Evolutionary conservation across 2,888 invertebrate species (phyloP).

Genomic region (Dexiosoma caninum): DNA sequence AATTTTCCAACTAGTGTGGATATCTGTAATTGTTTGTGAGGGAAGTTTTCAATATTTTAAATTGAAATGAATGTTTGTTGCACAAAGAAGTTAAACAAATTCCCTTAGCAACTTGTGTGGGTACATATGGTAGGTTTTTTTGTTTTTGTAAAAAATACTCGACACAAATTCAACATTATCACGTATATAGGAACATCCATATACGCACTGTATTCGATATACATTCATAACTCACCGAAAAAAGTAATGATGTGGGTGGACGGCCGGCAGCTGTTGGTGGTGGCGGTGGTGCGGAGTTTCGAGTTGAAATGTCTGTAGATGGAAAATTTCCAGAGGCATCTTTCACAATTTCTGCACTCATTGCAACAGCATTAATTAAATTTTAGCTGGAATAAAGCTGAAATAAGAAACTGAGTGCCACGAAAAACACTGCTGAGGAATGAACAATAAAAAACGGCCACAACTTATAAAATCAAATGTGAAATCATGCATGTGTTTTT

Average conservation of each 20-base stretch:
- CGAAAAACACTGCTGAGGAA: constrained; percentile 2
- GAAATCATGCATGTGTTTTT: too few relatives aligned
- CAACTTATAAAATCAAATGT: too few relatives aligned
- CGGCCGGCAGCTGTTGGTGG: constrained; percentile 73
- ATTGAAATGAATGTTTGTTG: constrained; percentile 28
- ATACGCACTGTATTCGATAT: constrained; percentile 2
- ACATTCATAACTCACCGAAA: constrained; percentile 68
- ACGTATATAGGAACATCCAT: neutral
- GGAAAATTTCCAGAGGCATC: constrained; percentile 51
- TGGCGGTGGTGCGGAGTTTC: constrained; percentile 64
- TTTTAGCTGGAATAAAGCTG: constrained; percentile 43
- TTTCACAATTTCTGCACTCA: constrained; percentile 63
- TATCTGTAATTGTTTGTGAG: neutral
- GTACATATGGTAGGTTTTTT: neutral
- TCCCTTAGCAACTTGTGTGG: constrained; percentile 38
- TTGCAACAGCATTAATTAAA: constrained; percentile 61
- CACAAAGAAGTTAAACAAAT: constrained; percentile 6
- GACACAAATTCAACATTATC: neutral
- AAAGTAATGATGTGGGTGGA: constrained; percentile 72
- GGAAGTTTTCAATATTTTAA: neutral
- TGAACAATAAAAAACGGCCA: neutral
- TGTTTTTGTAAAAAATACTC: neutral
- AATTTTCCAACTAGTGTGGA: neutral
- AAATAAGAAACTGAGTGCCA: constrained; percentile 38
- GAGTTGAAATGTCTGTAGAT: constrained; percentile 23